These are phyloP conservation scores for Conger conger DNA, from an alignment of 2,113 vertebrate species.

Conservation along the genomic window DNA sequence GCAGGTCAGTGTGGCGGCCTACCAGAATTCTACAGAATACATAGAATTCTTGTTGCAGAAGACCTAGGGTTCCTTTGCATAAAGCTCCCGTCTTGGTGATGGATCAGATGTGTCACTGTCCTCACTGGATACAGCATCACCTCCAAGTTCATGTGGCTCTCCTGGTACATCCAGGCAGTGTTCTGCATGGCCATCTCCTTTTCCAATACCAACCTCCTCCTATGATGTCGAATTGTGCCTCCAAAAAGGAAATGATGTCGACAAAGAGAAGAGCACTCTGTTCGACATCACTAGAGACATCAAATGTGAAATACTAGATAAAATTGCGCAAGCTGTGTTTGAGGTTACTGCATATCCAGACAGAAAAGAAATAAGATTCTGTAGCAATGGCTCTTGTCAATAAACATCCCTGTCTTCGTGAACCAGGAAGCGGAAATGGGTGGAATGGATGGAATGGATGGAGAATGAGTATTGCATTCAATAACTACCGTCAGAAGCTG, in stretches of 20 bases:
- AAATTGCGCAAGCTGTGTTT: constrained; percentile 5
- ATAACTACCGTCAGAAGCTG: constrained; percentile 16
- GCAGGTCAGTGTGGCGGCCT: neutral
- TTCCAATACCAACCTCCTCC: constrained; percentile 19
- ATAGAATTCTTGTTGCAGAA: too few relatives aligned
- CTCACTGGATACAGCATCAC: too few relatives aligned
- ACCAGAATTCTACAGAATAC: neutral
- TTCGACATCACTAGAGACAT: constrained; percentile 20
- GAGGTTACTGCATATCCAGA: constrained; percentile 32
- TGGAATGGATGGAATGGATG: constrained; percentile 28
- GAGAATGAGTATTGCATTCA: constrained; percentile 4
- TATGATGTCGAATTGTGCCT: constrained; percentile 29
- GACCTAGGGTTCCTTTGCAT: too few relatives aligned
- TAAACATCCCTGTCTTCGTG: constrained; percentile 10
- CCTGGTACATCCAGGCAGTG: neutral
- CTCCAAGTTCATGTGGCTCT: too few relatives aligned
- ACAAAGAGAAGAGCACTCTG: constrained; percentile 9
- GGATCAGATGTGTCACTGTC: too few relatives aligned
- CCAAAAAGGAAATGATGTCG: constrained; percentile 16
- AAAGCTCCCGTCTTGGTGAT: too few relatives aligned
- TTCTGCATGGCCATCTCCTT: constrained; percentile 23
- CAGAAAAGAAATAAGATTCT: too few relatives aligned
- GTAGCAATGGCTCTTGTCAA: constrained; percentile 13
- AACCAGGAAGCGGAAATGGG: constrained; percentile 20
- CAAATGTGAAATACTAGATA: constrained; percentile 28